Evolutionary conservation across 2,888 invertebrate species (phyloP).

Genomic region (Drosophila borborema): DNA sequence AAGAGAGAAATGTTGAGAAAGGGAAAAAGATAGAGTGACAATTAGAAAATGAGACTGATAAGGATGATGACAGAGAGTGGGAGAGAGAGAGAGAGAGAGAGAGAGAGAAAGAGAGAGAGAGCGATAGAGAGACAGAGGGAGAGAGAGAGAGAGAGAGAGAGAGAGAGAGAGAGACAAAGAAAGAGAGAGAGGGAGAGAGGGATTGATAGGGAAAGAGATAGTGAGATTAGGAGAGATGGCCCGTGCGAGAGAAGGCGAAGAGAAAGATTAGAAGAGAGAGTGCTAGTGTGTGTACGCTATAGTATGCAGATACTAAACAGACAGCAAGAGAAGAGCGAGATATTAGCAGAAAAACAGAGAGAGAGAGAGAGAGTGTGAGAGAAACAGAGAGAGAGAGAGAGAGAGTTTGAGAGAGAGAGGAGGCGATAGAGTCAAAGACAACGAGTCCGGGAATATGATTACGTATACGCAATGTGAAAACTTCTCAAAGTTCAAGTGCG

Average conservation of each 20-base stretch:
- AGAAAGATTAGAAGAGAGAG: not conserved
- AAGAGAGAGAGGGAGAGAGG: too few relatives aligned
- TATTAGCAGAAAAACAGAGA: not conserved
- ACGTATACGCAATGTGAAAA: conserved; percentile 74
- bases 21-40: not conserved
- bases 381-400: not conserved
- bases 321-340: not conserved
- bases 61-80: not conserved
- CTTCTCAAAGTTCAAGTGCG: conserved; percentile 75
- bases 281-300: not conserved
- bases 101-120: not conserved
- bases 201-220: too few relatives aligned
- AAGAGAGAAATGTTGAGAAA: too few relatives aligned
- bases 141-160: not conserved
- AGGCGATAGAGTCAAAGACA: not conserved
- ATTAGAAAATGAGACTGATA: not conserved
- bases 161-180: too few relatives aligned
- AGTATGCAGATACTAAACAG: conserved; percentile 24
- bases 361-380: not conserved
- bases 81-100: not conserved
- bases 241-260: not conserved
- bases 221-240: too few relatives aligned
- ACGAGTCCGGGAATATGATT: conserved; percentile 56
- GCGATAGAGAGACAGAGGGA: too few relatives aligned
- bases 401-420: not conserved